Base-by-base conservation (phyloP, 2,797 vertebrate genomes). In the Coccyzus lansbergi region DNA sequence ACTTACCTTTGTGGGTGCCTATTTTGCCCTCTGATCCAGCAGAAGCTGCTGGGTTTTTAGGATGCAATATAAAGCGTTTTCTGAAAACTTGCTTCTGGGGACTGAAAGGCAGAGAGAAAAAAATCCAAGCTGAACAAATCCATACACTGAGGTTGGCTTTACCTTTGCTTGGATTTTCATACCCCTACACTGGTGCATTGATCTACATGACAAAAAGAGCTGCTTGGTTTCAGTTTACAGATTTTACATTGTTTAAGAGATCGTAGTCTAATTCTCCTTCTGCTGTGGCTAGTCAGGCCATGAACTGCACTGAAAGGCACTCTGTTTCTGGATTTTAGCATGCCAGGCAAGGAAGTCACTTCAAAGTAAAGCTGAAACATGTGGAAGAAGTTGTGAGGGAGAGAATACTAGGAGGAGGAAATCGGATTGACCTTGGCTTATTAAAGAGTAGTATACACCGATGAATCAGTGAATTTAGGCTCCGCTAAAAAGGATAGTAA, bases 311-410 rank as follows among this genome's bases (percentile, higher is more conserved):
- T 75, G 88, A 75, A 77, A 95, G 76, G 82, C 53, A 78, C 72
- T 89, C 71, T 86, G 55, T 92, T 94, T 87, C 87, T 95, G 72
- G 70, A 79, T 95, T 95, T 96, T 52, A 86, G 63, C 63, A 91
- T 96, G 86, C 84, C 79, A 90, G 72, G 89, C 89, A 88, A 95
- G 94, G 88, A 95, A 95, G 92, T 90, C 34, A 88, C 65, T 96
- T 95, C 87, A 95, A 96, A 94, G 93, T 38, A 93, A 95, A 94
- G 76, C 85, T 94, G 92, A 93, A 96, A 86, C 92, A 94, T 3
- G 10, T 94, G 92, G 90, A 93, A 94, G 53, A 40, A 44, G 46
- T 64, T 82, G 56, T 51, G 19, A 49, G 46, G 75, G 71, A 69
- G 70, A 79, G 55, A 88, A 36, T n/a, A 69, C 46, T 19, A 15